A percentile compares a stretch with the other conserved stretches of the same genome.
These are phyloP conservation scores for Caenorhabditis remanei DNA, from an alignment of 1,140 invertebrate species.

Conservation along the genomic window DNA sequence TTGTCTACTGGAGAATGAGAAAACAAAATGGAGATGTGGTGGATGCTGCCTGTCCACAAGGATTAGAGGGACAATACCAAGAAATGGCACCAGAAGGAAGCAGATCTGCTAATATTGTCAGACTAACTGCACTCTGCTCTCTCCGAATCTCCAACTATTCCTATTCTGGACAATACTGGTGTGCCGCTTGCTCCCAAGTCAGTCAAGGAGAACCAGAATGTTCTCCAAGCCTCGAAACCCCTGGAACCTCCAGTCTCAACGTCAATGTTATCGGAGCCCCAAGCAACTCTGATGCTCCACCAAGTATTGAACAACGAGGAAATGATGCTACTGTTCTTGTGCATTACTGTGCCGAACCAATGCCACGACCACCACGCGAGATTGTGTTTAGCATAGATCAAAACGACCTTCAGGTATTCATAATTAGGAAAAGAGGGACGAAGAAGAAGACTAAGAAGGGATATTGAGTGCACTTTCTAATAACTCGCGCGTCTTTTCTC, in stretches of 20 bases:
- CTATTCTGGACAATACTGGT: constrained; percentile 77
- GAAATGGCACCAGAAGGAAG: constrained; percentile 60
- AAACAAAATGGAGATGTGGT: constrained; percentile 74
- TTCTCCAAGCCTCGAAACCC: constrained; percentile 73
- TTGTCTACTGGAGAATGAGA: constrained; percentile 76
- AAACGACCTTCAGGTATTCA: constrained; percentile 70
- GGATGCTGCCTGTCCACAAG: constrained; percentile 74
- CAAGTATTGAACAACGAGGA: constrained; percentile 73
- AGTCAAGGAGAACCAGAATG: constrained; percentile 74
- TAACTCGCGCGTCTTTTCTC: constrained; percentile 21
- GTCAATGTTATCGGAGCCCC: constrained; percentile 76
- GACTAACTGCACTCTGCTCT: constrained; percentile 69
- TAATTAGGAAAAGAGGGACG: constrained; percentile 13
- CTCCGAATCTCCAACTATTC: constrained; percentile 76
- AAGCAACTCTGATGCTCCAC: constrained; percentile 72
- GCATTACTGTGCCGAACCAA: constrained; percentile 76
- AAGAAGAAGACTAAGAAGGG: not conserved
- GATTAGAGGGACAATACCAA: constrained; percentile 70
- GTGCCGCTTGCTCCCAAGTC: constrained; percentile 77
- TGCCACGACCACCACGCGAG: constrained; percentile 74
- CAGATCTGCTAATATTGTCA: constrained; percentile 58
- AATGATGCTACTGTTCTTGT: constrained; percentile 73
- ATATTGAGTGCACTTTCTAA: constrained; percentile 44
- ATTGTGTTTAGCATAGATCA: constrained; percentile 75
- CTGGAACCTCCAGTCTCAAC: constrained; percentile 70